phyloP scores from a whole-genome alignment of 2,888 invertebrate genomes.

The Drosophila aldrichi region DNA sequence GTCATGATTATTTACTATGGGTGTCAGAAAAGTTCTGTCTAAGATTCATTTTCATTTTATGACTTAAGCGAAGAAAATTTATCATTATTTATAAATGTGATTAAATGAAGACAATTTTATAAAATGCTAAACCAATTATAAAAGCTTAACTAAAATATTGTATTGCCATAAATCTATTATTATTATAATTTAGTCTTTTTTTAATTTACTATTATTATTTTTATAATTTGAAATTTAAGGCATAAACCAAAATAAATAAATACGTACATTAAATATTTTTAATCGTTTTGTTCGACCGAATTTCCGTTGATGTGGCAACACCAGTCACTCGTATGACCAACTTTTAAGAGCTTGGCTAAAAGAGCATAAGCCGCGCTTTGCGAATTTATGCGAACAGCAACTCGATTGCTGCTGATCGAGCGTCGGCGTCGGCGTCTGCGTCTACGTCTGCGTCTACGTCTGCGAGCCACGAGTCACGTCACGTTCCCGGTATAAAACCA shows the following conservation, averaged over 20 bases:
- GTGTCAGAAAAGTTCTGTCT: neutral
- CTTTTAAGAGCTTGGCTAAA: constrained; percentile 10
- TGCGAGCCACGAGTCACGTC: constrained; percentile 62
- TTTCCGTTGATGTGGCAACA: constrained; percentile 40
- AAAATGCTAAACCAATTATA: too few relatives aligned
- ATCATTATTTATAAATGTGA: too few relatives aligned
- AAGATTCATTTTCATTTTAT: neutral
- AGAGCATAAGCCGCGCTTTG: constrained; percentile 24
- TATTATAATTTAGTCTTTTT: too few relatives aligned
- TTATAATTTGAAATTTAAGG: too few relatives aligned
- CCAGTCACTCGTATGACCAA: neutral
- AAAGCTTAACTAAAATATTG: too few relatives aligned
- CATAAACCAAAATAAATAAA: neutral
- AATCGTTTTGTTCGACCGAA: neutral
- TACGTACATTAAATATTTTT: neutral
- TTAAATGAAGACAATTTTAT: too few relatives aligned
- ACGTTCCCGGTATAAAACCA: constrained; percentile 75
- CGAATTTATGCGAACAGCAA: constrained; percentile 13
- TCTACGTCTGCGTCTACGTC: constrained; percentile 1
- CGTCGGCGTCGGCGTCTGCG: neutral
- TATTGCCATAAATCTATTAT: too few relatives aligned
- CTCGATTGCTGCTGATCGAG: constrained; percentile 18
- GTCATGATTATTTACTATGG: constrained; percentile 5
- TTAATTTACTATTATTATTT: too few relatives aligned
- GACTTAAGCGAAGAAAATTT: too few relatives aligned